These are phyloP conservation scores for Gymnothorax reevesii DNA, from an alignment of 2,797 vertebrate species.

Conservation along the genomic window DNA sequence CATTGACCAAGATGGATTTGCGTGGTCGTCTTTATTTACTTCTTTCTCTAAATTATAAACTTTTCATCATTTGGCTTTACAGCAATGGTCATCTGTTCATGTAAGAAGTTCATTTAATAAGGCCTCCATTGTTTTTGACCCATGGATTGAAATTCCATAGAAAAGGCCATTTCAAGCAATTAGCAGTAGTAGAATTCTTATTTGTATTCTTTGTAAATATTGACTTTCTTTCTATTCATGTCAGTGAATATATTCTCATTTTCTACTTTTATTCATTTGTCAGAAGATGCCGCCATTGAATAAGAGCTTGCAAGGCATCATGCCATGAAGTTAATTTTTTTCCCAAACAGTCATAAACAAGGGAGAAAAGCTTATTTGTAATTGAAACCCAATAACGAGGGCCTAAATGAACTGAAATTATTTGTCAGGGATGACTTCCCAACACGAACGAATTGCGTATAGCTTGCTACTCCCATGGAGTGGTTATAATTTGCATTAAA, in stretches of 20 bases:
- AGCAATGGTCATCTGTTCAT: background rate
- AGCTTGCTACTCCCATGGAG: background rate
- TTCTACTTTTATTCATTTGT: background rate
- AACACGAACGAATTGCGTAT: constrained; percentile 2
- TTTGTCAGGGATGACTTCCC: constrained; percentile 8
- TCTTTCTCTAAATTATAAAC: background rate
- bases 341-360: background rate
- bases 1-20: background rate
- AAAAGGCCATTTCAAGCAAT: background rate
- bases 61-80: background rate
- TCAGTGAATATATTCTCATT: background rate
- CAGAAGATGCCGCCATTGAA: background rate
- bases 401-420: background rate
- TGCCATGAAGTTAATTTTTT: background rate
- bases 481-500: constrained; percentile 6
- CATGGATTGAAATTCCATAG: background rate
- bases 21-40: background rate
- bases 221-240: background rate
- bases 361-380: background rate
- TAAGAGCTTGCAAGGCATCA: background rate
- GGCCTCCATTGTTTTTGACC: background rate
- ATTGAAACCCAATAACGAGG: background rate
- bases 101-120: background rate
- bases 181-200: background rate
- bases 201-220: background rate